Evolutionary conservation across 92 coral and sea anemone genomes (phyloP), one percentile per base, ranked within the genome.

Genomic region (Porites cylindrica): DNA sequence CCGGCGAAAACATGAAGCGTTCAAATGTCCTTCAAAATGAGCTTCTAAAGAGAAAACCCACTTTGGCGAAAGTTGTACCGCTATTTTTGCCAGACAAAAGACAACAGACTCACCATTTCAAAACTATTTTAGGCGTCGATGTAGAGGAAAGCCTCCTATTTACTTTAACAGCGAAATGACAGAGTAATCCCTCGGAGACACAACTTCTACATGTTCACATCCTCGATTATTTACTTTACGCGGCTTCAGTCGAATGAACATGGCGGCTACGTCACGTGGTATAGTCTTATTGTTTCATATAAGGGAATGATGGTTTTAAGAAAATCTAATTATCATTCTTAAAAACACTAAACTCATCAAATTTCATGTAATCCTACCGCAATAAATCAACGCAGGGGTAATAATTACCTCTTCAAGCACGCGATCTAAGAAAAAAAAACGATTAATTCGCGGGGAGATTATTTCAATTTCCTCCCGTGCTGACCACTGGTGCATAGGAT

Each of bases 241-340:
- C 77, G 78, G 86, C 76, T 82, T 82, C 86, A 18, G 43, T 14
- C 50, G 78, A 19, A 18, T 72, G 43, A 73, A 73, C 80, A 83
- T 83, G 87, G 87, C 87, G 87, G 72, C 19, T 58, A 47, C 1
- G 87, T 83, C 87, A 83, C 87, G 87, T 83, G 87, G 72, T 70
- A 2, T 47, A 50, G 32, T 7, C 47, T 21, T 21, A 19, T 14
- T 23, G 10, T 38, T 73, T 61, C 81, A 74, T 24, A 74, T 82
- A 82, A 58, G 86, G 76, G 10, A 67, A 80, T 80, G 16, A 68
- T 77, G 21, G 38, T 60, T 53, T 52, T 62, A 9, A 58, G 56
- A 77, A 77, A 11, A 69, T 77, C 23, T 38, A 77, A 77, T 77
- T 51, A 72, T 1, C 29, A 50, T 72, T 38, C 10, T 72, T 10